Evolutionary conservation across 2,797 vertebrate species (phyloP).

Genomic region (Aselliscus stoliczkanus): DNA sequence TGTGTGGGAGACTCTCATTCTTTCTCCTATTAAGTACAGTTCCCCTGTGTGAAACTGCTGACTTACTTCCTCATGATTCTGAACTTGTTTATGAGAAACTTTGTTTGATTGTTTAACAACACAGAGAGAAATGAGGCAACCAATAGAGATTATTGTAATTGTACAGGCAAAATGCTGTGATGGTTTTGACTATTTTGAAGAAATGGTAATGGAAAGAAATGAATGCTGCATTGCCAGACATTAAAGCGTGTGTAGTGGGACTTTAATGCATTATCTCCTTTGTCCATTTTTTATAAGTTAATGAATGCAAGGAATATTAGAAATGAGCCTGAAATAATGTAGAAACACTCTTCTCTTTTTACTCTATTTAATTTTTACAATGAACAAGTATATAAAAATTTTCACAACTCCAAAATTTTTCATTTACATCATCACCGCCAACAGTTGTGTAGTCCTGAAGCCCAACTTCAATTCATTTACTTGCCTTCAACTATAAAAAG

Average conservation of each 20-base stretch:
- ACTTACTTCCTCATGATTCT: background rate
- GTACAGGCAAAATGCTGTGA: background rate
- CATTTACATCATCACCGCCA: background rate
- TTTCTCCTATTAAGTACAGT: background rate
- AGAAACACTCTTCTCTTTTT: background rate
- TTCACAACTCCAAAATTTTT: background rate
- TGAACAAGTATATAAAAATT: background rate
- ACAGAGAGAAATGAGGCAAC: background rate
- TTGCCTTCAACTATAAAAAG: background rate
- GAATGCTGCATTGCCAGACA: background rate
- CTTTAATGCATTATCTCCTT: background rate
- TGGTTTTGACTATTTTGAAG: background rate
- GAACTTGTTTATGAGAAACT: background rate
- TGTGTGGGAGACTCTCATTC: background rate
- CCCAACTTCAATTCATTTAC: background rate
- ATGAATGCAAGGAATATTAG: background rate
- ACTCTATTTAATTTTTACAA: background rate
- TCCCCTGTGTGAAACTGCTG: background rate
- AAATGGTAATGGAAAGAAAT: background rate
- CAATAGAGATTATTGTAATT: background rate
- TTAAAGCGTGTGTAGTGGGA: accelerated
- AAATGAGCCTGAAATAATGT: background rate
- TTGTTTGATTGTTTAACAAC: background rate
- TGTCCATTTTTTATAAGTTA: background rate
- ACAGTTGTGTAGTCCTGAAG: background rate